Evolutionary conservation across 2,888 invertebrate genomes (phyloP).

Genomic region (Baccha elongata): DNA sequence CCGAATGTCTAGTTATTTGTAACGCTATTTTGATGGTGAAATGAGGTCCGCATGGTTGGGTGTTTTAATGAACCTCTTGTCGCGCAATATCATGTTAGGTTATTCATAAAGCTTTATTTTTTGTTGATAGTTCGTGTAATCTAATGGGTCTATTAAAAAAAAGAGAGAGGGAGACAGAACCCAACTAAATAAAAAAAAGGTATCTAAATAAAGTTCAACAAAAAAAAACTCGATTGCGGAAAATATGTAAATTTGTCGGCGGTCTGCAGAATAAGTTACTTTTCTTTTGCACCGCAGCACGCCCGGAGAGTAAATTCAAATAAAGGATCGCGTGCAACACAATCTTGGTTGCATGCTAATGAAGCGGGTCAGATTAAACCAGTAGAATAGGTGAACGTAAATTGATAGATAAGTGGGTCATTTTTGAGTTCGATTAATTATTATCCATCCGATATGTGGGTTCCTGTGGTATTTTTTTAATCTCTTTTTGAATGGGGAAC

Average conservation of each 20-base stretch:
- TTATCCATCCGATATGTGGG: constrained; percentile 36
- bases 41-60: constrained; percentile 69
- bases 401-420: constrained; percentile 53
- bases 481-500: constrained; percentile 1
- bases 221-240: constrained; percentile 59
- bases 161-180: not conserved
- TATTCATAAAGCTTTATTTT: constrained; percentile 29
- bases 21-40: constrained; percentile 60
- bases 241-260: constrained; percentile 70
- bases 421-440: constrained; percentile 53
- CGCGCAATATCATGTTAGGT: constrained; percentile 60
- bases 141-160: constrained; percentile 36
- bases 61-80: constrained; percentile 73
- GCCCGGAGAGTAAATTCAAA: not conserved
- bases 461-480: not conserved
- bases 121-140: constrained; percentile 37
- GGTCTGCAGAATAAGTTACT: constrained; percentile 39
- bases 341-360: constrained; percentile 54
- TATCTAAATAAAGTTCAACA: constrained; percentile 15
- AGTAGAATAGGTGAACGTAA: constrained; percentile 28
- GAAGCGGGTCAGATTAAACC: constrained; percentile 59
- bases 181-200: not conserved
- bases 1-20: constrained; percentile 10
- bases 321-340: constrained; percentile 54
- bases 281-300: constrained; percentile 19